Evolutionary conservation across 2,113 vertebrate species (phyloP), one percentile per base, ranked within the genome.

Genomic region (Gavia stellata): DNA sequence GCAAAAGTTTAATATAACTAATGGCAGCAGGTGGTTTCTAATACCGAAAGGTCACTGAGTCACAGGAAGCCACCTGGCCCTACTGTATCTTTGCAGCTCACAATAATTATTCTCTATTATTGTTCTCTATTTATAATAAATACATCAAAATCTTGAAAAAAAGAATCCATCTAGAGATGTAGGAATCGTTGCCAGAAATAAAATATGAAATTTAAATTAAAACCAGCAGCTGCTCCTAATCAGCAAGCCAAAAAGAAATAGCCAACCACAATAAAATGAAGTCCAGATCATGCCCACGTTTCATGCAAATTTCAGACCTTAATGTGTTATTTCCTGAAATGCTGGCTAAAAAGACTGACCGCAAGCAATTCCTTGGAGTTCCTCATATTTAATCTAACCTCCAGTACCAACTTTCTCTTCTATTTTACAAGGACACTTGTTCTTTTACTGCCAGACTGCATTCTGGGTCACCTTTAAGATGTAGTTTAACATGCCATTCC

Each of bases 391-490:
- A 53, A 47, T 58, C 24, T 73, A 45, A 75, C 45, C 28, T 45
- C 36, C 47, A 81, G 3, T 53, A 47, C 12, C 49, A 81, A 20
- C 19, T 58, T 73, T 21, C 7, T 82, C 40, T 86, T 50, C 44
- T 82, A 2, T 44, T 92, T 84, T n/a, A 45, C 2, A 11, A 80
- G 18, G 18, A 73, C 1, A 0, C 5, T 58, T 88, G 70, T 86
- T 31, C 65, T 81, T 87, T 75, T 70, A 29, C 25, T 73, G 59
- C 45, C 75, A 83, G 19, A 58, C 36, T 94, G 63, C 25, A 73
- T 95, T 94, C 59, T 84, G 71, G 66, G 63, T 74, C 91, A 93
- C 82, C 63, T 94, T 83, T 86, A 92, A 80, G 36, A 80, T 9
- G 2, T 12, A 70, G 23, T 24, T 94, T 81, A 81, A 58, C 23